These are phyloP conservation scores for Heptranchias perlo DNA, from an alignment of 2,113 vertebrate genomes.

Conservation along the genomic window DNA sequence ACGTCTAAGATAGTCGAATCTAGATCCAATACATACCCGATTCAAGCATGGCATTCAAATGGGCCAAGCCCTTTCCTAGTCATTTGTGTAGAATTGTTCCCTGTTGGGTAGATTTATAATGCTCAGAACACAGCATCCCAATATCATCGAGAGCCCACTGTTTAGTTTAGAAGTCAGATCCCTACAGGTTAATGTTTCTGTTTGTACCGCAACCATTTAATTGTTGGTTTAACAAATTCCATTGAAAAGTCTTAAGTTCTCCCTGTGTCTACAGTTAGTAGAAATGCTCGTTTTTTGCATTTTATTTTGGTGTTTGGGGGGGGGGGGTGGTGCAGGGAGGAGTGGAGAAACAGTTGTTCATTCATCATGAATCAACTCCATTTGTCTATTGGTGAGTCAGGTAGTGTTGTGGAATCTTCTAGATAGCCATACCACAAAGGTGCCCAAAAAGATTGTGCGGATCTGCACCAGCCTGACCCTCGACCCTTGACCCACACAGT, in stretches of 20 bases:
- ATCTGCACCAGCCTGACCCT: not conserved
- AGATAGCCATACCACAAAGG: not conserved
- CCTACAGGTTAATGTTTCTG: not conserved
- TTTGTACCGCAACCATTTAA: not conserved
- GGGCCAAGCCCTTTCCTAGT: not conserved
- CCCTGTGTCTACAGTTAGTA: not conserved
- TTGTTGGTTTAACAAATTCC: not conserved
- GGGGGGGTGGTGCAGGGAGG: too few relatives aligned
- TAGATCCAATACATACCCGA: not conserved
- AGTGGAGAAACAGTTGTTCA: not conserved
- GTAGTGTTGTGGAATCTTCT: not conserved
- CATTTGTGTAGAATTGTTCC: not conserved
- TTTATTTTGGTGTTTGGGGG: not conserved
- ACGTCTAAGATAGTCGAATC: not conserved
- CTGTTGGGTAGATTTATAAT: not conserved
- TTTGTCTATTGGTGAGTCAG: not conserved
- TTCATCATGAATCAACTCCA: not conserved
- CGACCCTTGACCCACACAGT: not conserved
- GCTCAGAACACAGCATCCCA: not conserved
- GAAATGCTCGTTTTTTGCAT: not conserved
- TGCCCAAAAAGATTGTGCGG: not conserved
- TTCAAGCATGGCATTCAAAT: not conserved
- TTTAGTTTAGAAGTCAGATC: not conserved
- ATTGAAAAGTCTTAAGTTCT: not conserved
- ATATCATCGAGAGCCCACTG: not conserved